Evolutionary conservation across 2,888 invertebrate species (phyloP), one percentile per base, ranked within the genome.

Genomic region (Xestia rhomboidea): DNA sequence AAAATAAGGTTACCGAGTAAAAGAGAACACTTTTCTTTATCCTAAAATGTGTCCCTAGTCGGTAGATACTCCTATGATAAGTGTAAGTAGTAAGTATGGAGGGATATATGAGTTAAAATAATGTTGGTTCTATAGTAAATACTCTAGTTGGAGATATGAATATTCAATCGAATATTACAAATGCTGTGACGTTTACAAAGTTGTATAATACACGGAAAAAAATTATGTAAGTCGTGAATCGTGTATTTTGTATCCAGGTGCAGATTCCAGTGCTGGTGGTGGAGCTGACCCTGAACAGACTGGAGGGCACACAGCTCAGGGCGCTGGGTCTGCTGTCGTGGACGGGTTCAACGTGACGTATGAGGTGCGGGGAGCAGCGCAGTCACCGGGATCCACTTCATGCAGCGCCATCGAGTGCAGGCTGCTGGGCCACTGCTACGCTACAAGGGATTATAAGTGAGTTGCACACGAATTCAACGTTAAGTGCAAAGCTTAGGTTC

Each of bases 241-340:
- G 1, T 46, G 5, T 34, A 46, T 24, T 46, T 60, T 60, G 8
- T 70, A 88, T 81, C 0, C 93, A 96, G 97, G 97, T 96, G 94
- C 93, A 97, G 97, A 94, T 98, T 88, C 98, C 98, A 72, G 98
- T 98, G 87, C 95, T 99, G 82, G 98, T 98, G 77, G 97, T 99
- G 46, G 46, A 98, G 84, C 97, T 99, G 89, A 96, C 97, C 63
- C 97, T 99, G 89, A 97, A 97, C 87, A 96, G 97, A 41, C 95
- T 98, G 80, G 98, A 98, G 92, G 98, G 98, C 96, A 99, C 46
- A 46, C 46, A 46, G 46, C 18, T 46, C 46, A 18, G 46, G 46
- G 6, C 18, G 46, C 18, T 46, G 46, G 46, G 18, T 46, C 46
- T 4, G n/a, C n/a, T n/a, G n/a, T n/a, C n/a, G n/a, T n/a, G n/a